Conservation (phyloP, 2,113 vertebrate genomes). For the Anolis carolinensis region DNA sequence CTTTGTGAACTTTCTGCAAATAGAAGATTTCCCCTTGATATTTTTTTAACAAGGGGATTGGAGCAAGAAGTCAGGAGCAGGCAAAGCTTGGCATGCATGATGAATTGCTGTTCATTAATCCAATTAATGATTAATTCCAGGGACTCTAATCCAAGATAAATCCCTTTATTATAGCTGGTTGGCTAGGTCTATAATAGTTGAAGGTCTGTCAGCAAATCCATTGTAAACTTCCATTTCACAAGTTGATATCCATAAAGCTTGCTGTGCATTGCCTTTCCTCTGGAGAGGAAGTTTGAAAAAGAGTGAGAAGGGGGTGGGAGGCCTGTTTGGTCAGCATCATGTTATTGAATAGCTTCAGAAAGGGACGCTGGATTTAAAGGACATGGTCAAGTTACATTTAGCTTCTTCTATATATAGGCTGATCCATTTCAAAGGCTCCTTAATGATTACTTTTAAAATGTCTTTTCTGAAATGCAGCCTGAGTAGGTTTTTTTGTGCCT, state of each 20-base stretch:
- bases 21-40: constrained; percentile 51
- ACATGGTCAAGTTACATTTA: neutral
- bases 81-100: constrained; percentile 59
- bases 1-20: constrained; percentile 55
- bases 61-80: constrained; percentile 56
- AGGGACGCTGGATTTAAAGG: constrained; percentile 11
- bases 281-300: constrained; percentile 27
- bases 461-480: rapidly evolving
- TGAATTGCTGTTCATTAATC: constrained; percentile 75
- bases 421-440: constrained; percentile 11
- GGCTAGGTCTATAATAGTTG: constrained; percentile 44
- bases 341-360: constrained; percentile 3
- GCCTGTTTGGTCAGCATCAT: neutral
- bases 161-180: constrained; percentile 64
- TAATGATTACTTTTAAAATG: neutral
- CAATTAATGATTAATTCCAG: constrained; percentile 79
- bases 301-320: neutral
- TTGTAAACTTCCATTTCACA: constrained; percentile 35
- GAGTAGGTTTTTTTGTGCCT: neutral
- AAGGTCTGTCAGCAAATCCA: constrained; percentile 56
- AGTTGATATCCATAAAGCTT: constrained; percentile 33
- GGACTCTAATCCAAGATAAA: constrained; percentile 69
- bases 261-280: constrained; percentile 8
- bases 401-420: neutral
- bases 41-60: constrained; percentile 47